phyloP scores from a whole-genome alignment of 2,113 vertebrate genomes.

The Raphicerus campestris region DNA sequence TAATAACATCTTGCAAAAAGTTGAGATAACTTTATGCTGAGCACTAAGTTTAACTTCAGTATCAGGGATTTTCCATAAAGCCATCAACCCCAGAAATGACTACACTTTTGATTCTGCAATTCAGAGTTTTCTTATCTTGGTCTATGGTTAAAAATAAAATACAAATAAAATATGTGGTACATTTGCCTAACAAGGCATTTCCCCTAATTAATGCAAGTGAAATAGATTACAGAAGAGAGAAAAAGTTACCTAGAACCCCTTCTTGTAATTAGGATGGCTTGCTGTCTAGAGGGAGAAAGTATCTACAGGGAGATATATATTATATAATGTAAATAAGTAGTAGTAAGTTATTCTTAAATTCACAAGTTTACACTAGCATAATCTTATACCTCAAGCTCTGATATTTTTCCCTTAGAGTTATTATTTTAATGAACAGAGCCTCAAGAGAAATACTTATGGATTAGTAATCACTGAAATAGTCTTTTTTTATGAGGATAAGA shows the following conservation, averaged over 20 bases:
- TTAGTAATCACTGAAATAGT: conserved; percentile 37
- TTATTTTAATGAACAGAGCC: conserved; percentile 54
- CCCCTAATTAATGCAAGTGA: conserved; percentile 45
- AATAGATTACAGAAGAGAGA: conserved; percentile 14
- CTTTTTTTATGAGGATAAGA: neutral
- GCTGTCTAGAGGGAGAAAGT: neutral
- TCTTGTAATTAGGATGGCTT: neutral
- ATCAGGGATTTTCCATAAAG: neutral
- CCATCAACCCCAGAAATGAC: neutral
- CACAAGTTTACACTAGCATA: conserved; percentile 34
- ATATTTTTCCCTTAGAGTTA: conserved; percentile 48
- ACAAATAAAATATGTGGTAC: conserved; percentile 33
- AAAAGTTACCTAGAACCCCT: neutral
- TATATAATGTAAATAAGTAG: conserved; percentile 7
- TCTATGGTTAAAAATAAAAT: conserved; percentile 38
- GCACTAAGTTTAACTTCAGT: neutral
- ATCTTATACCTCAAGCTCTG: neutral
- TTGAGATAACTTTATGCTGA: neutral
- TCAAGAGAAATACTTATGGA: conserved; percentile 23
- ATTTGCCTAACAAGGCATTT: conserved; percentile 46
- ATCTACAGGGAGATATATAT: neutral
- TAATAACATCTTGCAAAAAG: neutral
- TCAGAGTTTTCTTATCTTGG: neutral
- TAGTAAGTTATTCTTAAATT: conserved; percentile 23
- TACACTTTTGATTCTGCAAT: neutral